phyloP scores from a whole-genome alignment of 64 coral and sea anemone species.

The Orbicella faveolata region DNA sequence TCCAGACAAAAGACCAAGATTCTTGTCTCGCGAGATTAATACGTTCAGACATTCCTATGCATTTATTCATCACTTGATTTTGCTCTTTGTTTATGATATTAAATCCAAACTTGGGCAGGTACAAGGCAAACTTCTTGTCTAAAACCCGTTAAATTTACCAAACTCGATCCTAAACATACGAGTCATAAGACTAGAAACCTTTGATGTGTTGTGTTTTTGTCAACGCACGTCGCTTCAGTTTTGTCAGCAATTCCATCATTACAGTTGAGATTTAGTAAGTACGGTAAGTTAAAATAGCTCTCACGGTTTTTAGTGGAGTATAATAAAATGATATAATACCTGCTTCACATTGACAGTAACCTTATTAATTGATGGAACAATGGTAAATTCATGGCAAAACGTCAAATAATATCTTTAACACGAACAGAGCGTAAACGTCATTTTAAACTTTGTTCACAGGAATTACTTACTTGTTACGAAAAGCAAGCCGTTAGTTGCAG shows the following conservation, averaged over 20 bases:
- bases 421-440: neutral
- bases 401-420: neutral
- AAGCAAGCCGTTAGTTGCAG: neutral
- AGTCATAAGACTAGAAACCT: too few species aligned
- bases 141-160: neutral
- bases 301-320: neutral
- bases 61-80: conserved; percentile 34
- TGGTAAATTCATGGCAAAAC: neutral
- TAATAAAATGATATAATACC: conserved; percentile 33
- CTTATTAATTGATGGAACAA: conserved; percentile 26
- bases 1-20: neutral
- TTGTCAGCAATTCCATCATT: too few species aligned
- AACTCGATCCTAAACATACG: neutral
- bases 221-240: neutral
- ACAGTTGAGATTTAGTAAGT: too few species aligned
- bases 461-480: neutral
- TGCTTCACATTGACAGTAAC: conserved; percentile 8
- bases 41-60: conserved; percentile 25
- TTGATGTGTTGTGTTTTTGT: neutral
- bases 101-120: conserved; percentile 16
- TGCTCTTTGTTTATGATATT: conserved; percentile 16
- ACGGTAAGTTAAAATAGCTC: too few species aligned
- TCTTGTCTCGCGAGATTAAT: neutral
- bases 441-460: neutral
- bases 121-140: neutral